Evolutionary conservation across 2,797 vertebrate genomes (phyloP).

Genomic region (Melanotaenia boesemani): DNA sequence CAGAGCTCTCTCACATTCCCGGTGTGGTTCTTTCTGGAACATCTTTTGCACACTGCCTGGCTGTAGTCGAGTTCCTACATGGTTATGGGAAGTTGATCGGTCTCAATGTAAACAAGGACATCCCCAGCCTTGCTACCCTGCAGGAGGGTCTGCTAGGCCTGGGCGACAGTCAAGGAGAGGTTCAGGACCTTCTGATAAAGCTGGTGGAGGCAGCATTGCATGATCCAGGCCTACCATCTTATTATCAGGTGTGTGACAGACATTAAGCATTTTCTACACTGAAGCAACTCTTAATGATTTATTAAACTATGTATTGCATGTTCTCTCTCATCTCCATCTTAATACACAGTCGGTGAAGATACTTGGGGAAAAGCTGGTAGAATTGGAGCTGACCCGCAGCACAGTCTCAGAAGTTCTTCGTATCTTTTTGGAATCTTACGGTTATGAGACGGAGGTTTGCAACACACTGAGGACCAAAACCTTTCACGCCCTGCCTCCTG

Average conservation of each 20-base stretch:
- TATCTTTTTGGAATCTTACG: constrained; percentile 91
- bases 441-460: constrained; percentile 88
- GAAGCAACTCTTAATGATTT: neutral
- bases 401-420: constrained; percentile 94
- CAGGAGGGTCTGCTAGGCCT: constrained; percentile 94
- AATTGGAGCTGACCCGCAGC: constrained; percentile 89
- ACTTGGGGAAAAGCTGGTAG: constrained; percentile 93
- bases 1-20: constrained; percentile 89
- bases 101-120: constrained; percentile 89
- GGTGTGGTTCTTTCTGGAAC: constrained; percentile 89
- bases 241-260: constrained; percentile 88
- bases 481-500: constrained; percentile 91
- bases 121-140: constrained; percentile 89
- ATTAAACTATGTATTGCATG: neutral
- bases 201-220: constrained; percentile 89
- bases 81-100: constrained; percentile 93
- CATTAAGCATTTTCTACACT: neutral
- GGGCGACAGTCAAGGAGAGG: constrained; percentile 86
- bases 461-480: constrained; percentile 90
- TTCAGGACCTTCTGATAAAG: constrained; percentile 91
- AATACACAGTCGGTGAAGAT: constrained; percentile 91
- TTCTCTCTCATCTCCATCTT: neutral
- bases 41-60: constrained; percentile 92
- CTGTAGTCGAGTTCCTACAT: constrained; percentile 93
- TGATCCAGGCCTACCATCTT: constrained; percentile 91